phyloP scores from a whole-genome alignment of 2,797 vertebrate genomes.

The Telmatherina bonti region DNA sequence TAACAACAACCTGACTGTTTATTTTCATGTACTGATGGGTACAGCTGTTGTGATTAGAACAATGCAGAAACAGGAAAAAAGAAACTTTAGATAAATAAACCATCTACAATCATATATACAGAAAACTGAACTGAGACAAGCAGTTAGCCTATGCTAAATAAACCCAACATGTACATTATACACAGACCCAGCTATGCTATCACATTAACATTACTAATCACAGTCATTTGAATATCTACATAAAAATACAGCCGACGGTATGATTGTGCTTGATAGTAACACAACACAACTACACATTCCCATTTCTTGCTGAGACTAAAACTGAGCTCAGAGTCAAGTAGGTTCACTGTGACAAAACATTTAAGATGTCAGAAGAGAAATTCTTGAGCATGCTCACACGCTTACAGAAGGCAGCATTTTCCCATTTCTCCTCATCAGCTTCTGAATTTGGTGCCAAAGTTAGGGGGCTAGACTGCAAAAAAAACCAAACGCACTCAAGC shows the following conservation, averaged over 20 bases:
- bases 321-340: slow-evolving; percentile 22
- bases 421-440: not conserved
- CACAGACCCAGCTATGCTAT: slow-evolving; percentile 53
- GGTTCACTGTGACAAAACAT: slow-evolving; percentile 26
- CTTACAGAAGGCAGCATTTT: slow-evolving; percentile 14
- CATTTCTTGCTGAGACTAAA: slow-evolving; percentile 34
- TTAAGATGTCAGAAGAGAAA: slow-evolving; percentile 28
- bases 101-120: slow-evolving; percentile 57
- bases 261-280: slow-evolving; percentile 71
- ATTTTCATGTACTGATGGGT: slow-evolving; percentile 29
- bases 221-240: slow-evolving; percentile 70
- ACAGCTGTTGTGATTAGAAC: slow-evolving; percentile 36
- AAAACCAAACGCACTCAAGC: slow-evolving; percentile 16
- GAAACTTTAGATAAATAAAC: slow-evolving; percentile 50
- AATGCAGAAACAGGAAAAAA: slow-evolving; percentile 21
- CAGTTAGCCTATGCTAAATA: slow-evolving; percentile 42
- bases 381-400: slow-evolving; percentile 33
- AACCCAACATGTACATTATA: slow-evolving; percentile 38
- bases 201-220: slow-evolving; percentile 47
- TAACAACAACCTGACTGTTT: slow-evolving; percentile 30
- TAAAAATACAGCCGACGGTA: slow-evolving; percentile 61
- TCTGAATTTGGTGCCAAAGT: slow-evolving; percentile 20
- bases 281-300: slow-evolving; percentile 52
- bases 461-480: not conserved
- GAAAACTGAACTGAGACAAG: slow-evolving; percentile 43